phyloP scores from a whole-genome alignment of 2,888 invertebrate genomes.

The Brachyptera putata region DNA sequence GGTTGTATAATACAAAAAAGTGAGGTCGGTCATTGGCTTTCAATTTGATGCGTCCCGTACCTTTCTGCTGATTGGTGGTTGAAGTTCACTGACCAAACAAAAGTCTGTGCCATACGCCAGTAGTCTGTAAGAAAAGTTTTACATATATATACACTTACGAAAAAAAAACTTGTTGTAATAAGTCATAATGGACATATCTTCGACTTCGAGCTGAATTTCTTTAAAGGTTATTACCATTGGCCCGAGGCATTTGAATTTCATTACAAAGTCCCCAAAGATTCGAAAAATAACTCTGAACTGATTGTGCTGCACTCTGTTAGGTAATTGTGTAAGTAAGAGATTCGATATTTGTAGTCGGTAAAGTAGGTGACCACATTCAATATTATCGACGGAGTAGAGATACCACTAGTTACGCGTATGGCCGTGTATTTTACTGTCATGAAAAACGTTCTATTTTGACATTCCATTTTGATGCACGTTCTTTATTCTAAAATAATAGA shows the following conservation, averaged over 20 bases:
- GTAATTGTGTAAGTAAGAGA: neutral
- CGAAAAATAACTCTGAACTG: too few species aligned
- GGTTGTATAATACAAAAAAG: neutral
- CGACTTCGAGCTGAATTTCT: neutral
- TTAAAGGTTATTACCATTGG: constrained; percentile 1
- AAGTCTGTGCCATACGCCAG: neutral
- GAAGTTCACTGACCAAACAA: constrained; percentile 14
- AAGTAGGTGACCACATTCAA: too few species aligned
- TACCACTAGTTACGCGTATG: too few species aligned
- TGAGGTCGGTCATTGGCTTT: constrained; percentile 3
- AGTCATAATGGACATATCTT: constrained; percentile 1
- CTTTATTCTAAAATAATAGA: too few species aligned
- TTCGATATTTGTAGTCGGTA: neutral
- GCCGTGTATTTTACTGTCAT: too few species aligned
- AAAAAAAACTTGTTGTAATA: constrained; percentile 12
- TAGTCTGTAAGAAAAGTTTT: too few species aligned
- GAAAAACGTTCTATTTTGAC: too few species aligned
- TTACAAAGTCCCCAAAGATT: neutral
- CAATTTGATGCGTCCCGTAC: neutral
- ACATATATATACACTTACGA: too few species aligned
- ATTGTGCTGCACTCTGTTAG: neutral
- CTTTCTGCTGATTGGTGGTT: neutral
- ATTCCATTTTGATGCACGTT: too few species aligned
- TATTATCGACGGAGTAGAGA: too few species aligned
- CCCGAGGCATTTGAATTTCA: neutral